Evolutionary conservation across 2,888 invertebrate species (phyloP).

Genomic region (Apoda limacodes): DNA sequence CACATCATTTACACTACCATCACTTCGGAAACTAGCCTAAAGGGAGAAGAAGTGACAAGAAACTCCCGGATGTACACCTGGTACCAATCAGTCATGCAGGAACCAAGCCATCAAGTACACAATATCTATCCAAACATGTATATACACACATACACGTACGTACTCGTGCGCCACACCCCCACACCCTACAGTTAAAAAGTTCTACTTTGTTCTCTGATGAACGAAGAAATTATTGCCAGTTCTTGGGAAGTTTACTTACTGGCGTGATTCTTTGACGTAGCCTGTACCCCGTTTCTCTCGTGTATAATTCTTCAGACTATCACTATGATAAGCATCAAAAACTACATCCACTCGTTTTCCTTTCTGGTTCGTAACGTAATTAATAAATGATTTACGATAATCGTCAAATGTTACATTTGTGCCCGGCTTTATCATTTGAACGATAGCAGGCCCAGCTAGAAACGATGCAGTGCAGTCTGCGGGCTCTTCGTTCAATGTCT

Average conservation of each 20-base stretch:
- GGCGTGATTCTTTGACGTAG: constrained; percentile 9
- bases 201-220: constrained; percentile 8
- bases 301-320: too few relatives aligned
- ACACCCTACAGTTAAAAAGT: constrained; percentile 10
- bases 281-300: constrained; percentile 11
- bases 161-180: too few relatives aligned
- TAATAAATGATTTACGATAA: constrained; percentile 10
- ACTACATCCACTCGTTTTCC: constrained; percentile 9
- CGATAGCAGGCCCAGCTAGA: constrained; percentile 8
- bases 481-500: constrained; percentile 7
- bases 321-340: constrained; percentile 4
- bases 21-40: too few relatives aligned
- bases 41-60: too few relatives aligned
- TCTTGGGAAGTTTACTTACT: constrained; percentile 8
- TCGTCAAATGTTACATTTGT: constrained; percentile 8
- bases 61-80: too few relatives aligned
- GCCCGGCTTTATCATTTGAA: constrained; percentile 8
- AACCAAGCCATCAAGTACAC: too few relatives aligned
- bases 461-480: constrained; percentile 11
- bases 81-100: too few relatives aligned
- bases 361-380: constrained; percentile 10
- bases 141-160: too few relatives aligned
- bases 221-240: constrained; percentile 10
- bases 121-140: too few relatives aligned
- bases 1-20: too few relatives aligned